Percentiles rank a stretch among this genome's conserved stretches.
Evolutionary conservation across 2,888 invertebrate genomes (phyloP).

Genomic region (Platerodrilus igneus): DNA sequence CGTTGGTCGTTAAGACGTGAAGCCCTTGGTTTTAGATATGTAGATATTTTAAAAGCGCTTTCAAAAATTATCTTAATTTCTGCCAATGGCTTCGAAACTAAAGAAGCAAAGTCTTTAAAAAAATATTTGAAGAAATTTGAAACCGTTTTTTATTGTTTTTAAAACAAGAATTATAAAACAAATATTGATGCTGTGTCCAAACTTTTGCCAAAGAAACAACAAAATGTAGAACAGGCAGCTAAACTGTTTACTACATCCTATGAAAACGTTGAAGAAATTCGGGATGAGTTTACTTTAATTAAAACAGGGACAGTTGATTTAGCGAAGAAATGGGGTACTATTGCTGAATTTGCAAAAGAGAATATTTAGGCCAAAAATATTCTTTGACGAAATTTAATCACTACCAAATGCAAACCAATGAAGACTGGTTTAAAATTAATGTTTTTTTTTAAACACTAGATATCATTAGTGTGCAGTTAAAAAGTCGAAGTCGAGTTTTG

Average conservation of each 20-base stretch:
- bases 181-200: constrained; percentile 6
- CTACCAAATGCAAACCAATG: constrained; percentile 13
- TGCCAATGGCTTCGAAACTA: no score
- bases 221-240: constrained; percentile 2
- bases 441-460: constrained; percentile 9
- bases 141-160: no score
- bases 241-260: constrained; percentile 5
- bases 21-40: no score
- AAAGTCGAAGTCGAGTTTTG: constrained; percentile 1
- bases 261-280: constrained; percentile 11
- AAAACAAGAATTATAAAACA: no score
- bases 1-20: no score
- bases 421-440: constrained; percentile 14
- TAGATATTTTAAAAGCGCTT: no score
- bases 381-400: constrained; percentile 14
- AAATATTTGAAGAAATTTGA: no score
- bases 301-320: constrained; percentile 16
- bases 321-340: constrained; percentile 12
- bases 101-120: no score
- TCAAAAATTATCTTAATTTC: no score
- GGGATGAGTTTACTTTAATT: constrained; percentile 12
- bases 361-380: constrained; percentile 14
- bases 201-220: constrained; percentile 2
- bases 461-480: background rate
- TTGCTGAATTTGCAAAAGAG: constrained; percentile 10